Evolutionary conservation across 2,113 vertebrate species (phyloP).

Genomic region (Phaethornis superciliosus): DNA sequence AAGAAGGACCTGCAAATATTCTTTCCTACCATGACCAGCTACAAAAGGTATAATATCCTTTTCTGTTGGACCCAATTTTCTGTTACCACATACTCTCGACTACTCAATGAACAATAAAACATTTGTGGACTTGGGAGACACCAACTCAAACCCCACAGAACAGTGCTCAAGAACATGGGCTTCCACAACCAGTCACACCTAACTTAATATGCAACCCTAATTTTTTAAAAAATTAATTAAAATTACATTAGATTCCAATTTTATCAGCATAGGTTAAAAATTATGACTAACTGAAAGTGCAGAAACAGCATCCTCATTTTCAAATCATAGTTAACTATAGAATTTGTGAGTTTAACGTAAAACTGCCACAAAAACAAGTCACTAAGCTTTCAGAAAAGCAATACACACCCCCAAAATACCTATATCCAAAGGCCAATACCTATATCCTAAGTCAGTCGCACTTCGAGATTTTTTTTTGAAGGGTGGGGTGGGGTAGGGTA

Average conservation of each 20-base stretch:
- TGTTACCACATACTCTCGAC: not conserved
- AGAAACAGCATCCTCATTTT: not conserved
- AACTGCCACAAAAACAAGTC: not conserved
- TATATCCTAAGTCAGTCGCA: not conserved
- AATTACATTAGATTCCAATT: not conserved
- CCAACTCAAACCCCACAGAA: not conserved
- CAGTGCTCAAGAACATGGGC: not conserved
- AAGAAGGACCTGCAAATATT: not conserved
- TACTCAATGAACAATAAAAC: not conserved
- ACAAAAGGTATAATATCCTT: not conserved
- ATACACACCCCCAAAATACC: not conserved
- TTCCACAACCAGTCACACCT: not conserved
- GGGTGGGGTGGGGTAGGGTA: too few species aligned
- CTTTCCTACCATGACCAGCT: not conserved
- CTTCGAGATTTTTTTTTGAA: too few species aligned
- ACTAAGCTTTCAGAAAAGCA: not conserved
- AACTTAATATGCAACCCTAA: not conserved
- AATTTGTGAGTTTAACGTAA: not conserved
- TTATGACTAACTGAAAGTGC: not conserved
- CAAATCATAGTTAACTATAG: not conserved
- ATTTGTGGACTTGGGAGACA: not conserved
- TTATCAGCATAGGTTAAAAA: not conserved
- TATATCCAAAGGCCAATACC: not conserved
- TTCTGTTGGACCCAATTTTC: not conserved
- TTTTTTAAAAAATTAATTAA: not conserved